Evolutionary conservation across 2,888 invertebrate genomes (phyloP), one percentile per base, ranked within the genome.

Genomic region (Galerucella nymphaeae): DNA sequence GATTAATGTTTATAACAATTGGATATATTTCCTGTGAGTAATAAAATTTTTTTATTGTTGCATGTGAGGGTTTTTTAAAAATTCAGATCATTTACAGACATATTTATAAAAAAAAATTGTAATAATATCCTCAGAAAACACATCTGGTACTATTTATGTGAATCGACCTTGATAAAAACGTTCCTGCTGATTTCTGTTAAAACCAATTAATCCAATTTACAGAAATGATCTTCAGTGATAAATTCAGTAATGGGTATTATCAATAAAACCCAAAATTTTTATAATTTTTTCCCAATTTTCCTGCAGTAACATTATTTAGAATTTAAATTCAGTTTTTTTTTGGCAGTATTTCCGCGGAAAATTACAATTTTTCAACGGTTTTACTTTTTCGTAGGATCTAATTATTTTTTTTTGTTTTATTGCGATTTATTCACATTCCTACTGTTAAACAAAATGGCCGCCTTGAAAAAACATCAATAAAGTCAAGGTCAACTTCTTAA

Each of bases 401-500:
- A 53, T 53, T n/a, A 6, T 9, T n/a, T 53, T 53, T 53, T 38
- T 38, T 8, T 8, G 8, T 38, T 2, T 53, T 53, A 53, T 53
- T 53, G 16, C 16, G 53, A 16, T 16, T 18, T 18, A 58, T n/a
- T 58, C 30, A 58, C 23, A 13, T 58, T 58, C 58, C 58, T 58
- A 23, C 58, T 58, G 30, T n/a, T 30, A 58, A 58, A 58, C 58
- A 58, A 58, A 58, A 58, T 58, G 58, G 58, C 23, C n/a, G 58
- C 23, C 30, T 58, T 20, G 9, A 57, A 57, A 57, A 57, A 6
- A 30, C 58, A 58, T 58, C 58, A 30, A 58, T 58, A 58, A 58
- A 58, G 58, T 58, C 30, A 58, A 30, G 58, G 58, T 58, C 58
- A 58, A 30, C 58, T 58, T 58, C 58, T 58, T 58, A n/a, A 58